Evolutionary conservation across 2,888 invertebrate species (phyloP), one percentile per base, ranked within the genome.

Genomic region (Drosophila kokeensis): DNA sequence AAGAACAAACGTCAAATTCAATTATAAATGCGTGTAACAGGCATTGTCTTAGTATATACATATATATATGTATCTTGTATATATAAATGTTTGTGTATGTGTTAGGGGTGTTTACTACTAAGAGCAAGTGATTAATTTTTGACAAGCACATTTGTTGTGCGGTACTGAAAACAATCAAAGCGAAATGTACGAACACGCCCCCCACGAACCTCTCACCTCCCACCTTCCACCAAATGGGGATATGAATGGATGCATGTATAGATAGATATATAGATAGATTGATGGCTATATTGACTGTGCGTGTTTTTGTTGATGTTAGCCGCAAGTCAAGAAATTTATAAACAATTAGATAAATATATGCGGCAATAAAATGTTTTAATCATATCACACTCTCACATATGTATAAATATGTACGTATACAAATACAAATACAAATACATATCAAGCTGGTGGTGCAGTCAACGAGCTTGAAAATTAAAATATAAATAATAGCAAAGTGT

Each of bases 111-210:
- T 67, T 68, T 57, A 48, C 67, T 76, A 79, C 75, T 84, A 89
- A 91, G 82, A 90, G 90, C 85, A 82, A 80, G 89, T 88, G 90
- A 89, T 91, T 90, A 91, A 90, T 90, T 87, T 90, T 90, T 91
- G 87, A 91, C 90, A 91, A 90, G 69, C 80, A 68, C 87, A 89
- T 85, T 85, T 87, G 88, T 89, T 89, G 77, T 87, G 69, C 63
- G 73, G 67, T 74, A 85, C 89, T 85, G 85, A 84, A 87, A 84
- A 85, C 89, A 85, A 87, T 89, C 89, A 89, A 84, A 87, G 85
- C 80, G 72, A 87, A 81, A 76, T 82, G 71, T 79, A 73, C 76
- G 82, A 57, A n/a, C 57, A 70, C 87, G 73, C 79, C 74, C 66
- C 66, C 54, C 68, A 7, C n/a, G 15, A 4, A 4, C 34, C n/a